Evolutionary conservation across 2,113 vertebrate genomes (phyloP), one percentile per base, ranked within the genome.

Genomic region (Gobius niger): DNA sequence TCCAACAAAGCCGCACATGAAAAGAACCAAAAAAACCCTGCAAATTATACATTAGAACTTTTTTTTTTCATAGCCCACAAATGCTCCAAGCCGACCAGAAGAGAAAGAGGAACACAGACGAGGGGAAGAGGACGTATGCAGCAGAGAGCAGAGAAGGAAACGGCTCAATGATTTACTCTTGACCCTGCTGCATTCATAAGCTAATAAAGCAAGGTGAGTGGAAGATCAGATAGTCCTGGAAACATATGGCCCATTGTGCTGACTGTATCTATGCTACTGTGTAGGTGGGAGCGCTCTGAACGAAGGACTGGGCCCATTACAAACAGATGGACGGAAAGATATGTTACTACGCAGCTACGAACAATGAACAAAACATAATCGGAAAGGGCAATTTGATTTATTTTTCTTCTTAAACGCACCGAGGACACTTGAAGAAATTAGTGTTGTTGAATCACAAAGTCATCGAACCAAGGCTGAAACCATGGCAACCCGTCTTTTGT

Each of bases 151-250:
- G 54, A 94, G 96, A 80, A 91, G 94, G 49, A 94, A 96, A 75
- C 90, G 95, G 10, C 94, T 98, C 65, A 97, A 96, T 82, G 94
- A 94, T 78, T 95, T 98, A 82, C 90, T 98, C 80, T 93, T 96
- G 72, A 91, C 82, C 75, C 94, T 98, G 67, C 90, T 94, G 46
- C 95, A 95, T 73, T 80, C 72, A 88, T 88, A 85, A 89, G 85
- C 82, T 78, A 82, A 77, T 67, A 65, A 67, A 71, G n/a, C 70
- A 68, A 77, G 87, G 88, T 86, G 60, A 78, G 82, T 19, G 14
- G 44, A 69, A 51, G 41, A 18, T 74, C 57, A 59, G 60, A 64
- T 42, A 44, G 9, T n/a, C 47, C 47, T 49, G 5, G 13, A 13
- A 12, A 34, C 10, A 16, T 15, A 41, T 34, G 59, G 8, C n/a